Evolutionary conservation across 2,797 vertebrate genomes (phyloP), one percentile per base, ranked within the genome.

Genomic region (Sebastes kiyomatsui): DNA sequence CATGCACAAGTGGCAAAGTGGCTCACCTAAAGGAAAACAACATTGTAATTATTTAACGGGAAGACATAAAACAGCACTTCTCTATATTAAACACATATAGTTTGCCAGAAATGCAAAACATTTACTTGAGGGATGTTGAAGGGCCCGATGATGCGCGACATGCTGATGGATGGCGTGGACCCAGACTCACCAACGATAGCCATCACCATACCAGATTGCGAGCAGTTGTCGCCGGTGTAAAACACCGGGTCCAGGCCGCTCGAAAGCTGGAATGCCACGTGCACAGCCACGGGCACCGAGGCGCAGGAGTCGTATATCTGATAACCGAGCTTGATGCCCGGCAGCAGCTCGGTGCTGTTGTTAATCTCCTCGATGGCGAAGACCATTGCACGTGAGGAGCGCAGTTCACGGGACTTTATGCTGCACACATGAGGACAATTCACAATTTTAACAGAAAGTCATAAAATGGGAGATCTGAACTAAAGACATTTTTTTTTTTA

Each of bases 1-100:
- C 95, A 96, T 2, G 93, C 93, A 83, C 95, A 96, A 1, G 94
- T 95, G 11, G 95, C 89, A 82, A 81, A 96, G 77, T 95, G 90
- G 75, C 94, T 96, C 12, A 95, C 94, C 95, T 95, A 23, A 16
- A 78, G 11, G 3, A 52, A 46, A 49, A 75, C 4, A 58, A 13
- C 6, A 22, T 10, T 1, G 2, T 54, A 7, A 42, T 7, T n/a
- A 1, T 35, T 61, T 13, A 33, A 46, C 2, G 7, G 2, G 16
- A 22, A 22, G 2, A 12, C 4, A 14, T 2, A 23, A 22, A 23
- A 23, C 2, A n/a, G 6, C 4, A 20, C 5, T 35, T 0, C 4
- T 8, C 9, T 60, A 16, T 12, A 42, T 38, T 38, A 13, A 58
- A 38, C 16, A 75, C 7, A 2, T 16, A 25, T 8, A 6, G 3